A percentile compares a stretch with the other conserved stretches of the same genome.
These are phyloP conservation scores for Steatornis caripensis DNA, from an alignment of 2,113 vertebrate genomes.

Conservation along the genomic window DNA sequence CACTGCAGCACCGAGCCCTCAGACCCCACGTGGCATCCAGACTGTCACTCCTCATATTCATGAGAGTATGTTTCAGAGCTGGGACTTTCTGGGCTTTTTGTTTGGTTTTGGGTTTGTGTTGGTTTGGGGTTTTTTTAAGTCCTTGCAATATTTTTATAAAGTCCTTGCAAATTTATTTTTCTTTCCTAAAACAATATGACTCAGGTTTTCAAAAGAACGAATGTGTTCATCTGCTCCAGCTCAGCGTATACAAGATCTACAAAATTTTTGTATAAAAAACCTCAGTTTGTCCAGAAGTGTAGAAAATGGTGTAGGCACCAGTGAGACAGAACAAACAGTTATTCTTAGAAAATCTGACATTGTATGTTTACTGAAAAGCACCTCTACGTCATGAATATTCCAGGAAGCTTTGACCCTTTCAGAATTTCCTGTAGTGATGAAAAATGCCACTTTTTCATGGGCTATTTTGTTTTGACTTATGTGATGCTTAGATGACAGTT, in stretches of 20 bases:
- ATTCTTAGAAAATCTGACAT: not conserved
- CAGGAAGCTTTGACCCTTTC: not conserved
- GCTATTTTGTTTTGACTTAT: not conserved
- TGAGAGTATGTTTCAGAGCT: not conserved
- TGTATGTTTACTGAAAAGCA: not conserved
- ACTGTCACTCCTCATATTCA: not conserved
- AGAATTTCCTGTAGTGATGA: not conserved
- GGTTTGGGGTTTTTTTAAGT: not conserved
- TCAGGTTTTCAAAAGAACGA: not conserved
- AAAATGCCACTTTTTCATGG: not conserved
- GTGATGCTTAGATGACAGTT: not conserved
- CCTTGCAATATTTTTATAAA: not conserved
- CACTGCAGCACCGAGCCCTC: not conserved
- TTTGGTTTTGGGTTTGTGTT: not conserved
- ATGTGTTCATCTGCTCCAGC: not conserved
- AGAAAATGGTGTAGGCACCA: not conserved
- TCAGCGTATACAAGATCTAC: not conserved
- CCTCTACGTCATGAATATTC: not conserved
- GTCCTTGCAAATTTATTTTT: not conserved
- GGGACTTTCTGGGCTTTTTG: not conserved
- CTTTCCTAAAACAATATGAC: not conserved
- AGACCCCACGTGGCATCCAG: not conserved
- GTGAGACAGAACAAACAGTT: not conserved
- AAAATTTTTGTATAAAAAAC: not conserved
- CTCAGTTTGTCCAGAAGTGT: not conserved